Conservation (phyloP, 2,113 vertebrate species). For the Grammomys surdaster region DNA sequence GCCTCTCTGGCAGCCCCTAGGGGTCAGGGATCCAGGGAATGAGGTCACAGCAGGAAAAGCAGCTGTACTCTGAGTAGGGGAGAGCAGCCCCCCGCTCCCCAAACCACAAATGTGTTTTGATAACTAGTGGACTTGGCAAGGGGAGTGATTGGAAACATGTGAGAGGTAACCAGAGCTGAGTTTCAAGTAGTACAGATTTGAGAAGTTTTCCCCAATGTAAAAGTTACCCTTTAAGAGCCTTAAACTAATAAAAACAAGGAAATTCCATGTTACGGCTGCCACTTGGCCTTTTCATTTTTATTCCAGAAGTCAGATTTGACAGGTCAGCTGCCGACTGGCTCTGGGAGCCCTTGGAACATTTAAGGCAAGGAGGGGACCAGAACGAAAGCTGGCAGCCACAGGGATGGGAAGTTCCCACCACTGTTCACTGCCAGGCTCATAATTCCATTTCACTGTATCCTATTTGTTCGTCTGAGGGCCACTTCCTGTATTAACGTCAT, state of each 20-base stretch:
- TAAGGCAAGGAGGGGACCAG: neutral
- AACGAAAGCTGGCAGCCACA: conserved; percentile 27
- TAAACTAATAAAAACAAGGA: conserved; percentile 79
- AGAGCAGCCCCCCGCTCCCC: neutral
- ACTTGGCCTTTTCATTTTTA: conserved; percentile 79
- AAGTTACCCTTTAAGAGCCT: conserved; percentile 80
- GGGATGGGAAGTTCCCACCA: neutral
- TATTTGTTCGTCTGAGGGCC: conserved; percentile 53
- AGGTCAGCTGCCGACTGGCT: conserved; percentile 67
- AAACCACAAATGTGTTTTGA: conserved; percentile 63
- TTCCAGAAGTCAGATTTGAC: conserved; percentile 79
- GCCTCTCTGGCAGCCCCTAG: neutral
- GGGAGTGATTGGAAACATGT: conserved; percentile 68
- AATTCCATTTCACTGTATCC: conserved; percentile 62
- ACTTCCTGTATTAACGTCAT: conserved; percentile 61
- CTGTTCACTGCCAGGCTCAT: conserved; percentile 27
- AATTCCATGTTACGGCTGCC: conserved; percentile 78
- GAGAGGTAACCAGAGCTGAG: conserved; percentile 56
- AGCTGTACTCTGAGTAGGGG: neutral
- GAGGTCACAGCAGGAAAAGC: neutral
- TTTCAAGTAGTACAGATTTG: conserved; percentile 72
- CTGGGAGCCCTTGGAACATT: conserved; percentile 41
- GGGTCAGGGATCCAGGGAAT: neutral
- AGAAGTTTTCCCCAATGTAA: conserved; percentile 74
- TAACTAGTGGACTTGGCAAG: conserved; percentile 70